A percentile compares a stretch with the other conserved stretches of the same genome.
Evolutionary conservation across 2,888 invertebrate species (phyloP).

Genomic region (Ochropleura leucogaster): DNA sequence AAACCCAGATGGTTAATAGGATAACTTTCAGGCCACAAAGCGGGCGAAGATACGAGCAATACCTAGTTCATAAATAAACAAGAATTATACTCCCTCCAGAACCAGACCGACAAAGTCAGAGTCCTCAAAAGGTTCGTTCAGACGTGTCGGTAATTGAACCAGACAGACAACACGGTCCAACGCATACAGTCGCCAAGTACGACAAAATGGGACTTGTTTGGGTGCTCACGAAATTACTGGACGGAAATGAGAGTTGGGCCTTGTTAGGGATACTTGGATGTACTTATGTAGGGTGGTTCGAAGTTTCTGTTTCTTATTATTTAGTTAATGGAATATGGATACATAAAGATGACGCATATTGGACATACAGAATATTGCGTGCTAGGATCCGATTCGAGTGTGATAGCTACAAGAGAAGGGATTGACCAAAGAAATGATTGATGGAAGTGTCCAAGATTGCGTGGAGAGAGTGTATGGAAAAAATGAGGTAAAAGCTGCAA

Average conservation of each 20-base stretch:
- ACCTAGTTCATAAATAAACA: too few species aligned
- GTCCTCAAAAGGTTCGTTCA: conserved; percentile 32
- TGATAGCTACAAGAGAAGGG: background rate
- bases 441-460: background rate
- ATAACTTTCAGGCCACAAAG: too few species aligned
- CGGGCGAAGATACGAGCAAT: too few species aligned
- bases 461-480: background rate
- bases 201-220: conserved; percentile 52
- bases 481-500: background rate
- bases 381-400: background rate
- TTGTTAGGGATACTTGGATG: conserved; percentile 34
- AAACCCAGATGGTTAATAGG: too few species aligned
- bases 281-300: conserved; percentile 1
- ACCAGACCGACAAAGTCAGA: conserved; percentile 8
- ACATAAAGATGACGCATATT: background rate
- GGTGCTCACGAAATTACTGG: conserved; percentile 36
- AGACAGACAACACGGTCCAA: conserved; percentile 54
- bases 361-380: background rate
- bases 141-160: conserved; percentile 45
- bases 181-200: conserved; percentile 50
- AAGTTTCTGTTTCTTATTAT: conserved; percentile 3
- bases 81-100: background rate
- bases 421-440: background rate
- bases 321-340: background rate
- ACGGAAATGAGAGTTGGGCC: conserved; percentile 35